Evolutionary conservation across 1,140 invertebrate species (phyloP).

Genomic region (Scaptomyza hsui): DNA sequence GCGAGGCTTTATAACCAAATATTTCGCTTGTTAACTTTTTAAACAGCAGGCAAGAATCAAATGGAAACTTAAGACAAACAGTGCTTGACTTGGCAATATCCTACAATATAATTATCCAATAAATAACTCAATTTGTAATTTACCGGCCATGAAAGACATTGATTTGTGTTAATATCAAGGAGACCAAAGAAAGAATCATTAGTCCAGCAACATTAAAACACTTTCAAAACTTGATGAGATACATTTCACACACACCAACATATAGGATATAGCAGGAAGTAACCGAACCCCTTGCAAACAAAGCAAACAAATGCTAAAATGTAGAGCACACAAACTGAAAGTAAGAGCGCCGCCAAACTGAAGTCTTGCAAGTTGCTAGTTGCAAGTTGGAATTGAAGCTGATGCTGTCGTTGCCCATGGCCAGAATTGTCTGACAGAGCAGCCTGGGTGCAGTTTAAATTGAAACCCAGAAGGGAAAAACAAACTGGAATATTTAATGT

Average conservation of each 20-base stretch:
- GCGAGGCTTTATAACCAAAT: slow-evolving; percentile 53
- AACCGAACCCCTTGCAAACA: slow-evolving; percentile 25
- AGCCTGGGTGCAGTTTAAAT: slow-evolving; percentile 71
- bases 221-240: background rate
- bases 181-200: no score
- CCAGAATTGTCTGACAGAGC: slow-evolving; percentile 16
- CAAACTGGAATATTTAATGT: slow-evolving; percentile 80
- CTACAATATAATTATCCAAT: background rate
- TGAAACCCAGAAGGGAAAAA: slow-evolving; percentile 71
- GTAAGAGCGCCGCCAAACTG: slow-evolving; percentile 68
- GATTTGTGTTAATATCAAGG: no score
- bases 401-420: slow-evolving; percentile 20
- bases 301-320: slow-evolving; percentile 72
- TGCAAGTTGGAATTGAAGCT: slow-evolving; percentile 39
- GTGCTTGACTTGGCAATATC: background rate
- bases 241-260: background rate
- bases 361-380: slow-evolving; percentile 49
- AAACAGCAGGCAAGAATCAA: slow-evolving; percentile 24
- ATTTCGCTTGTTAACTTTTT: slow-evolving; percentile 72
- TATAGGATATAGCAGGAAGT: slow-evolving; percentile 9
- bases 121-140: no score
- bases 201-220: background rate
- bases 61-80: background rate
- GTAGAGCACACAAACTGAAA: slow-evolving; percentile 61
- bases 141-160: no score